phyloP scores from a whole-genome alignment of 2,888 invertebrate species.

The Synergus japonicus region DNA sequence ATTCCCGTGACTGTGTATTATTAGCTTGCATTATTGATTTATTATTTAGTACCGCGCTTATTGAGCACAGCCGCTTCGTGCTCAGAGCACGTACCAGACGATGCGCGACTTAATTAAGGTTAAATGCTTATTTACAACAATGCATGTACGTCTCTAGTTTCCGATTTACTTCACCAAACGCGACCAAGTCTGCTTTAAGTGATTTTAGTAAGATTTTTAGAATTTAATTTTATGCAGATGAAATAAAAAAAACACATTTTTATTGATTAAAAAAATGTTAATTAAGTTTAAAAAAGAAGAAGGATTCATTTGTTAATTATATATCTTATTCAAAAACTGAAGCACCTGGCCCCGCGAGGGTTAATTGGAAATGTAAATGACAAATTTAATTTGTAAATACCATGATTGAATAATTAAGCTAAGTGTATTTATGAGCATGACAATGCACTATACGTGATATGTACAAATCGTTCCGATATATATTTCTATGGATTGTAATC shows the following conservation, averaged over 20 bases:
- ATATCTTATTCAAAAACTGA: neutral
- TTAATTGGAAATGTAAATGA: constrained; percentile 15
- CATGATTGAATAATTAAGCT: constrained; percentile 26
- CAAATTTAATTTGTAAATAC: constrained; percentile 5
- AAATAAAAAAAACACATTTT: neutral
- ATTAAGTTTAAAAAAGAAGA: neutral
- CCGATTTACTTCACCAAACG: constrained; percentile 1
- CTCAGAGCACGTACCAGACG: constrained; percentile 50
- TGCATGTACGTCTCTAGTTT: constrained; percentile 58
- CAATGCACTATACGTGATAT: constrained; percentile 6
- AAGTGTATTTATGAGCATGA: constrained; percentile 9
- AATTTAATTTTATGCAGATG: neutral
- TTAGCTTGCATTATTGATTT: constrained; percentile 69
- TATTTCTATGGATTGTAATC: constrained; percentile 1
- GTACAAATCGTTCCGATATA: neutral
- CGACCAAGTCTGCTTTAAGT: neutral
- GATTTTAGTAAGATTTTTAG: neutral
- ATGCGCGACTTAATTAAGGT: constrained; percentile 67
- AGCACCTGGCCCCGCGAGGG: neutral
- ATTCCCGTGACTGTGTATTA: constrained; percentile 57
- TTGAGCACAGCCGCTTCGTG: constrained; percentile 28
- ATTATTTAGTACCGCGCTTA: constrained; percentile 63
- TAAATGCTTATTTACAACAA: constrained; percentile 69
- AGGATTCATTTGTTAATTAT: neutral
- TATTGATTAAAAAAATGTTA: neutral